These are phyloP conservation scores for Rhyacichthys aspro DNA, from an alignment of 2,797 vertebrate species.

Conservation along the genomic window DNA sequence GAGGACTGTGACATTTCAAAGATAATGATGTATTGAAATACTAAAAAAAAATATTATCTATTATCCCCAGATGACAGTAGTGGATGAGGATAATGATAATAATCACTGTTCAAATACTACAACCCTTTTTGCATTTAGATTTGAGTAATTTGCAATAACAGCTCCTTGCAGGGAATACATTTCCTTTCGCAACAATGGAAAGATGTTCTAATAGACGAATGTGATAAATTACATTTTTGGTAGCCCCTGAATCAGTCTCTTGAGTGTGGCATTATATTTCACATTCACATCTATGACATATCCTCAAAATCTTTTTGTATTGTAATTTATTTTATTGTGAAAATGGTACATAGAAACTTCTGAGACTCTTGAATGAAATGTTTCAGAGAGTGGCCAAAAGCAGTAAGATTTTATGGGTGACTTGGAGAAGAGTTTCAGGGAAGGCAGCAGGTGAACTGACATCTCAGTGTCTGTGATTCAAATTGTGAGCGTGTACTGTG, in stretches of 20 bases:
- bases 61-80: constrained; percentile 4
- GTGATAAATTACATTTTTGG: no score
- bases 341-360: no score
- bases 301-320: no score
- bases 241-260: no score
- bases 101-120: background rate
- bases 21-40: constrained; percentile 70
- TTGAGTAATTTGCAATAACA: background rate
- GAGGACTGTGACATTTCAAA: constrained; percentile 45
- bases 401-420: constrained; percentile 53
- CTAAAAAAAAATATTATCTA: constrained; percentile 5
- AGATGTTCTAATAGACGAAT: no score
- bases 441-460: constrained; percentile 44
- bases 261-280: no score
- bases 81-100: constrained; percentile 4
- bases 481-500: constrained; percentile 1
- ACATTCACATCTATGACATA: no score
- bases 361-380: constrained; percentile 66
- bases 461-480: constrained; percentile 27
- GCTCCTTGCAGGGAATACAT: no score
- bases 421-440: constrained; percentile 42
- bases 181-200: no score
- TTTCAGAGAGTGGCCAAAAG: constrained; percentile 59
- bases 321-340: no score
- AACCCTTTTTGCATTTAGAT: background rate